These are phyloP conservation scores for Elgaria multicarinata DNA, from an alignment of 2,113 vertebrate genomes.

Conservation along the genomic window DNA sequence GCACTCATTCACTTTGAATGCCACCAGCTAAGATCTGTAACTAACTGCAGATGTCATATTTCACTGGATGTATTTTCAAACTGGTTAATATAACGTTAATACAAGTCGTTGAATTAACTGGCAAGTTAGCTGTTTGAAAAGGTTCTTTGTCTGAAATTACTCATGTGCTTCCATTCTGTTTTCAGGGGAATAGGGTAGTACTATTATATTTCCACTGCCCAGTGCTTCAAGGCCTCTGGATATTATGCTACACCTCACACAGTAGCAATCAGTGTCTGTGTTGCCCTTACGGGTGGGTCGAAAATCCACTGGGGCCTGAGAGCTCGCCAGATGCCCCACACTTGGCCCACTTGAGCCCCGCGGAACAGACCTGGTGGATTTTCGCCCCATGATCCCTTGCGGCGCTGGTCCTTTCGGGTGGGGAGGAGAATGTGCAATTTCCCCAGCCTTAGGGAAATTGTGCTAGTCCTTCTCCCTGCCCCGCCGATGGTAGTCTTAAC, in stretches of 20 bases:
- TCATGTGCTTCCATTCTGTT: neutral
- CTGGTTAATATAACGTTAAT: conserved; percentile 64
- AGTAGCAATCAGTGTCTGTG: neutral
- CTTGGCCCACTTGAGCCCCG: too few relatives aligned
- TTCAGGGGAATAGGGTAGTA: conserved; percentile 41
- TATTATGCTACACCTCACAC: neutral
- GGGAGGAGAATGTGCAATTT: too few relatives aligned
- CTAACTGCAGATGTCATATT: conserved; percentile 41
- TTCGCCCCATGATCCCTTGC: too few relatives aligned
- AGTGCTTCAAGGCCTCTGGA: neutral
- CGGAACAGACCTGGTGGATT: too few relatives aligned
- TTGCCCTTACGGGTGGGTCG: too few relatives aligned
- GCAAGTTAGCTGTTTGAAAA: conserved; percentile 50
- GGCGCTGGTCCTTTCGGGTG: too few relatives aligned
- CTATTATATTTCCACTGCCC: neutral
- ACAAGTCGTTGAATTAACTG: conserved; percentile 66
- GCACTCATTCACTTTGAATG: conserved; percentile 49
- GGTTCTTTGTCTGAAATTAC: conserved; percentile 29
- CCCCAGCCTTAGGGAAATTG: too few relatives aligned
- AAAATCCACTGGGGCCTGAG: too few relatives aligned
- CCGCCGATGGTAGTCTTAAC: too few relatives aligned
- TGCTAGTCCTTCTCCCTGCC: too few relatives aligned
- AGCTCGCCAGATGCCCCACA: too few relatives aligned
- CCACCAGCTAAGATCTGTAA: conserved; percentile 52
- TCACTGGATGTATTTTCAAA: conserved; percentile 59